Conservation (phyloP, 2,113 vertebrate species). For the Urocolius indicus region DNA sequence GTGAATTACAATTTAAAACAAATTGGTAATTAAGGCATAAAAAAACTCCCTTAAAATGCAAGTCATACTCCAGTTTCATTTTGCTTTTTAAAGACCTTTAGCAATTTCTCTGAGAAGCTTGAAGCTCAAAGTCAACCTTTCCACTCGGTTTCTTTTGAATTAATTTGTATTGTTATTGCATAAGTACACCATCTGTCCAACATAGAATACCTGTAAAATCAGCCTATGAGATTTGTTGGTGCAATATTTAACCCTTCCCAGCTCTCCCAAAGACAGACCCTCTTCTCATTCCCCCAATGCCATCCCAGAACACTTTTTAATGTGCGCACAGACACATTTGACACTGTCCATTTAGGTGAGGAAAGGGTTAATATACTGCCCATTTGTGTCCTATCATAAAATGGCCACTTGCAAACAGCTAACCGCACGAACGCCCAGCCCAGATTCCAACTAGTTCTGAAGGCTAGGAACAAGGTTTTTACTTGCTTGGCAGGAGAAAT, state of each 20-base stretch:
- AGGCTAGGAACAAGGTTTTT: background rate
- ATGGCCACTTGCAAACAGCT: conserved; percentile 92
- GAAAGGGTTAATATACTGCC: conserved; percentile 80
- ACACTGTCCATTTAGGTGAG: conserved; percentile 51
- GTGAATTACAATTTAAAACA: conserved; percentile 41
- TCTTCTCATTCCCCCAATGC: conserved; percentile 25
- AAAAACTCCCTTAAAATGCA: conserved; percentile 59
- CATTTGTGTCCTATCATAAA: conserved; percentile 80
- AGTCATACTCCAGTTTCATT: conserved; percentile 10
- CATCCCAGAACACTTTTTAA: conserved; percentile 43
- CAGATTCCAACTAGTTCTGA: conserved; percentile 78
- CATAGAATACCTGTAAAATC: conserved; percentile 54
- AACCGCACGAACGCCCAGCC: conserved; percentile 93
- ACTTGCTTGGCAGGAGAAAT: background rate
- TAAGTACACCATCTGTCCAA: conserved; percentile 65
- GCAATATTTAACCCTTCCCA: conserved; percentile 82
- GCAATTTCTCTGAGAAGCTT: conserved; percentile 44
- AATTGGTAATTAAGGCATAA: conserved; percentile 48
- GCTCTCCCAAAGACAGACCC: conserved; percentile 66
- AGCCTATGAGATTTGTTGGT: conserved; percentile 44
- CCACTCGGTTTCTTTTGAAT: conserved; percentile 58
- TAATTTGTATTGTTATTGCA: conserved; percentile 35
- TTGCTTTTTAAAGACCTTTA: conserved; percentile 18
- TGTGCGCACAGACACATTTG: conserved; percentile 51
- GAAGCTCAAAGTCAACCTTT: conserved; percentile 59